These are phyloP conservation scores for Phymastichus coffea DNA, from an alignment of 1,140 invertebrate species.

Conservation along the genomic window DNA sequence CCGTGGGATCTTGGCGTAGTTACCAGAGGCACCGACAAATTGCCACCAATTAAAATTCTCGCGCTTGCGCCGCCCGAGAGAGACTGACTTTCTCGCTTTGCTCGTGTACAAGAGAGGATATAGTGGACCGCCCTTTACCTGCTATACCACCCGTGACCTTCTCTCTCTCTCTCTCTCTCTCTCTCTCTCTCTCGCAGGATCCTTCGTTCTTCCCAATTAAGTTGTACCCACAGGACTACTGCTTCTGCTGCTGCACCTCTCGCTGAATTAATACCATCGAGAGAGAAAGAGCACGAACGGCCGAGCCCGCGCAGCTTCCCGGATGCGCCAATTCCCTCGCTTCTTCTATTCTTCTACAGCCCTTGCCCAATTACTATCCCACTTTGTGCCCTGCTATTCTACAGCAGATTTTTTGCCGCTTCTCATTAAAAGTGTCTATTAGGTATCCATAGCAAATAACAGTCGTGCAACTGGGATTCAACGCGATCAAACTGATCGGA, in stretches of 20 bases:
- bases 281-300: background rate
- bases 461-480: too few species aligned
- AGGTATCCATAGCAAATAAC: too few species aligned
- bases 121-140: conserved; percentile 22
- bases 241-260: conserved; percentile 27
- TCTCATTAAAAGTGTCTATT: too few species aligned
- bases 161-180: conserved; percentile 1
- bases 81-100: conserved; percentile 29
- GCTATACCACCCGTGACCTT: background rate
- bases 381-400: too few species aligned
- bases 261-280: conserved; percentile 20
- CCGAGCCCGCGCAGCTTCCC: too few species aligned
- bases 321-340: conserved; percentile 17
- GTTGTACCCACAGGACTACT: conserved; percentile 44
- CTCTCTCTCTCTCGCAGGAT: conserved; percentile 13
- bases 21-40: too few species aligned
- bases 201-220: conserved; percentile 53
- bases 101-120: conserved; percentile 18
- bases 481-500: too few species aligned
- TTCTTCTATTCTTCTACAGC: background rate
- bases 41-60: conserved; percentile 56
- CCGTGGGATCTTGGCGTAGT: conserved; percentile 3
- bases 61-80: conserved; percentile 25
- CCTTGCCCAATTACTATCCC: background rate
- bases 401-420: too few species aligned